These are phyloP conservation scores for Typhlomys cinereus DNA, from an alignment of 2,113 vertebrate species.

Conservation along the genomic window DNA sequence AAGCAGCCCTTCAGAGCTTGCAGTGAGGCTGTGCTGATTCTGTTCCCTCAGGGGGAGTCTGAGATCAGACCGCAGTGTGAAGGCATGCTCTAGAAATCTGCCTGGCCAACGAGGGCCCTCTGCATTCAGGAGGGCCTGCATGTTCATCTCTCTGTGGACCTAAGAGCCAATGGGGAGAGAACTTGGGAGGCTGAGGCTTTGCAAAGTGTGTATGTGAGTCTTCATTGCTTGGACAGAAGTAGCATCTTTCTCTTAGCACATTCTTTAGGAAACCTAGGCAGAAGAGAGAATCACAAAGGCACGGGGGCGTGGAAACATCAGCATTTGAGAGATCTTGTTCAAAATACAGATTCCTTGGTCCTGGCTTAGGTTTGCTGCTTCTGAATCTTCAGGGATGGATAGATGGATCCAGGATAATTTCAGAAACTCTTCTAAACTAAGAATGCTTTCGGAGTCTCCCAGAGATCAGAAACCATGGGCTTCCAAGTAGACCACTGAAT, in stretches of 20 bases:
- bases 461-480: neutral
- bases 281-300: neutral
- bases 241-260: neutral
- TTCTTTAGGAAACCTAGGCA: neutral
- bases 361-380: neutral
- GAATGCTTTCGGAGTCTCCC: neutral
- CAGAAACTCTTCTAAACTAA: neutral
- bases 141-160: neutral
- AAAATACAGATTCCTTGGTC: neutral
- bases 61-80: neutral
- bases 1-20: constrained; percentile 43
- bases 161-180: neutral
- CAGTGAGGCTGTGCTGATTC: constrained; percentile 1
- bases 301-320: neutral
- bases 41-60: constrained; percentile 6
- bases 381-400: neutral
- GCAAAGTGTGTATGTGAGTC: neutral
- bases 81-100: constrained; percentile 24
- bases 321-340: neutral
- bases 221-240: neutral
- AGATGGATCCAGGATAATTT: neutral
- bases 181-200: neutral
- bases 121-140: neutral
- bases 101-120: neutral
- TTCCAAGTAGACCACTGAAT: neutral